Evolutionary conservation across 2,888 invertebrate genomes (phyloP).

Genomic region (Rhimphoctona megacephalus): DNA sequence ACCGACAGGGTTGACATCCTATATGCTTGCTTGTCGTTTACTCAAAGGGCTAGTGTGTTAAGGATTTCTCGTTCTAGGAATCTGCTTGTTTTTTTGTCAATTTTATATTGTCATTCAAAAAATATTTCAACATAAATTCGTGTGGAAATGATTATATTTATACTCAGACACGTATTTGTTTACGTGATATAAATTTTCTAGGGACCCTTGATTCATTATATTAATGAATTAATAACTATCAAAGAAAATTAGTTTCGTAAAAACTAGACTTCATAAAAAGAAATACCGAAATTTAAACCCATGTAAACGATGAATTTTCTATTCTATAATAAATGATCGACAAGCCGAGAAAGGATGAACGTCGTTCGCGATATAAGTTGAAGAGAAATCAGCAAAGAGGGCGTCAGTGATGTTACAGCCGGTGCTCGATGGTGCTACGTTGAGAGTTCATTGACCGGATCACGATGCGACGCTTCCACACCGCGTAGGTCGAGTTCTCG

Average conservation of each 20-base stretch:
- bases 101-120: background rate
- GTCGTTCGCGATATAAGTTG: conserved; percentile 33
- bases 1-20: conserved; percentile 1
- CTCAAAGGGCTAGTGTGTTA: background rate
- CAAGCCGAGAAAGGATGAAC: conserved; percentile 16
- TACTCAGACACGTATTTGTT: background rate
- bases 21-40: background rate
- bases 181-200: background rate
- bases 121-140: background rate
- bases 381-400: conserved; percentile 25
- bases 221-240: background rate
- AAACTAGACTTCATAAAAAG: background rate
- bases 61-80: background rate
- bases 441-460: conserved; percentile 81
- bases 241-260: background rate
- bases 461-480: conserved; percentile 79
- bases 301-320: background rate
- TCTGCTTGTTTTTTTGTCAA: background rate
- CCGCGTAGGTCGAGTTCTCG: conserved; percentile 73
- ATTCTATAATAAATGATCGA: conserved; percentile 6
- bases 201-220: background rate
- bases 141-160: background rate
- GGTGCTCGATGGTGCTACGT: conserved; percentile 60
- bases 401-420: conserved; percentile 65
- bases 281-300: background rate